Percentiles rank a stretch among this genome's conserved stretches.
phyloP scores from a whole-genome alignment of 2,797 vertebrate genomes.

The Emys orbicularis region DNA sequence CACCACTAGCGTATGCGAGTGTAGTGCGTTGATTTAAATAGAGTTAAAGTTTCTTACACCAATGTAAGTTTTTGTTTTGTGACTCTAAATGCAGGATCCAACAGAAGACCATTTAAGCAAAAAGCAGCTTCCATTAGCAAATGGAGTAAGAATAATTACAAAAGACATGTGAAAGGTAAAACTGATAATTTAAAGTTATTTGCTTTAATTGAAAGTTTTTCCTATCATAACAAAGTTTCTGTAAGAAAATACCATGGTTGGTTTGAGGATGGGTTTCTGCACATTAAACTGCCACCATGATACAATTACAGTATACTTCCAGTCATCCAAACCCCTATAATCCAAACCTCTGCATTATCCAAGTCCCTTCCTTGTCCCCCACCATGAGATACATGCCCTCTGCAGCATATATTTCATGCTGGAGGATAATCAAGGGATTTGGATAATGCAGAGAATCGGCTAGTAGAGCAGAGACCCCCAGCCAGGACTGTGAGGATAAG shows the following conservation, averaged over 20 bases:
- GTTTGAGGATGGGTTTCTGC: background rate
- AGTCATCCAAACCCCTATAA: background rate
- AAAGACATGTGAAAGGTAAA: background rate
- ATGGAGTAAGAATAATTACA: background rate
- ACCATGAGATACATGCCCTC: background rate
- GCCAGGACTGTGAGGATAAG: background rate
- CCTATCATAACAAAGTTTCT: background rate
- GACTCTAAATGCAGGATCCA: background rate
- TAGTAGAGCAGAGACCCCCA: background rate
- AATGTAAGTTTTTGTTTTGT: background rate
- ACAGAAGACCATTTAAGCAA: background rate
- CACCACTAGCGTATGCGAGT: background rate
- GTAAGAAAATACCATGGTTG: background rate
- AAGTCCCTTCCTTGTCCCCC: background rate
- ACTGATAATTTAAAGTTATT: background rate
- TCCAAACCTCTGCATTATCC: background rate
- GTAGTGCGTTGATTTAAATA: background rate
- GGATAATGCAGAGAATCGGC: background rate
- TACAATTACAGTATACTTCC: background rate
- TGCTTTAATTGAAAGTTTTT: conserved; percentile 4
- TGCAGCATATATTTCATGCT: background rate
- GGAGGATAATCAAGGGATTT: background rate
- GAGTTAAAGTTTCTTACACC: background rate
- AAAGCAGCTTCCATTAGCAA: background rate
- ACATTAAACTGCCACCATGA: background rate